A percentile compares a stretch with the other conserved stretches of the same genome.
Conservation (phyloP, 2,113 vertebrate genomes). For the Solea senegalensis region DNA sequence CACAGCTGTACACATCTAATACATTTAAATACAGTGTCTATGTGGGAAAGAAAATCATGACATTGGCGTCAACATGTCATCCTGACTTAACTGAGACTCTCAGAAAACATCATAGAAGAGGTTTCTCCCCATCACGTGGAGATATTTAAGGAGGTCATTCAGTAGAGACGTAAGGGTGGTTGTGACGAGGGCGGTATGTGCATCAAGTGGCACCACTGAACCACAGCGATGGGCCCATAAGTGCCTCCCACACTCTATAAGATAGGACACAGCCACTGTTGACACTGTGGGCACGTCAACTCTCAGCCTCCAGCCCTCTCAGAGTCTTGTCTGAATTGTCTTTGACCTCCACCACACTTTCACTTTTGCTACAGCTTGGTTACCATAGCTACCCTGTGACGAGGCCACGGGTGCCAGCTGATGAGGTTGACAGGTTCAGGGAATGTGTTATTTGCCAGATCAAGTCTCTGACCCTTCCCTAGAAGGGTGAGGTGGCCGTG, state of each 20-base stretch:
- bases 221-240: conserved; percentile 47
- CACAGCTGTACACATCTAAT: too few relatives aligned
- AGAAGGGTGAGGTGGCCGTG: conserved; percentile 12
- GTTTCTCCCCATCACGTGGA: conserved; percentile 11
- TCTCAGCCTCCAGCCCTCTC: conserved; percentile 24
- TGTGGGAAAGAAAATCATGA: too few relatives aligned
- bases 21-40: too few relatives aligned
- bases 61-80: neutral
- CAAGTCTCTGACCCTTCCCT: neutral
- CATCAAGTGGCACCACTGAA: conserved; percentile 50
- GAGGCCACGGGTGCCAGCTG: conserved; percentile 42
- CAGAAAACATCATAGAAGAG: neutral
- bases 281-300: conserved; percentile 31
- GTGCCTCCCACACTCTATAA: conserved; percentile 55
- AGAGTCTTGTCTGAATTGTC: conserved; percentile 24
- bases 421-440: conserved; percentile 31
- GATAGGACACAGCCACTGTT: conserved; percentile 31
- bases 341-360: conserved; percentile 58
- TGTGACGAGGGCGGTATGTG: conserved; percentile 27
- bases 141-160: conserved; percentile 38
- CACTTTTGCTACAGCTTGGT: conserved; percentile 43
- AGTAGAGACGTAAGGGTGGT: conserved; percentile 14
- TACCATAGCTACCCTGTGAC: conserved; percentile 36
- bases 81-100: neutral
- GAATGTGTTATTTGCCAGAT: neutral